Conservation (phyloP, 2,797 vertebrate species). For the Clarias fuscus region DNA sequence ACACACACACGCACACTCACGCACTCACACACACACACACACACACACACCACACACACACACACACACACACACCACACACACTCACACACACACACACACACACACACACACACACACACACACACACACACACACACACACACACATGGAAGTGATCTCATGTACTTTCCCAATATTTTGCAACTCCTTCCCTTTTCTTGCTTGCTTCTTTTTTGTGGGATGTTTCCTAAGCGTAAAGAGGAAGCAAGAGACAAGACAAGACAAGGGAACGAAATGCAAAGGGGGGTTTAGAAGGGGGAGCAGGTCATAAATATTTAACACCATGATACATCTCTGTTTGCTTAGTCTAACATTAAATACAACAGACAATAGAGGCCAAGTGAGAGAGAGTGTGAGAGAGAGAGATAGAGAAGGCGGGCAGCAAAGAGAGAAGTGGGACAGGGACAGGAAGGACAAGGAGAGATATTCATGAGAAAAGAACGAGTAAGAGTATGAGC, state of each 20-base stretch:
- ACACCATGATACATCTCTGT: constrained; percentile 64
- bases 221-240: constrained; percentile 49
- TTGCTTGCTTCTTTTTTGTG: constrained; percentile 43
- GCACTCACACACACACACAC: not conserved
- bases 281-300: constrained; percentile 48
- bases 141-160: constrained; percentile 54
- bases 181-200: constrained; percentile 22
- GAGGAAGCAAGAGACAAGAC: constrained; percentile 55
- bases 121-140: constrained; percentile 7
- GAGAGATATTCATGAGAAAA: not conserved
- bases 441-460: not conserved
- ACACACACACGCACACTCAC: constrained; percentile 2
- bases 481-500: constrained; percentile 8
- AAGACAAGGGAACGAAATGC: constrained; percentile 51
- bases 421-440: not conserved
- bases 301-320: constrained; percentile 71
- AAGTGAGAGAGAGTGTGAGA: constrained; percentile 37
- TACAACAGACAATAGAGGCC: constrained; percentile 55
- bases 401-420: constrained; percentile 40
- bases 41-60: constrained; percentile 8
- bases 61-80: not conserved
- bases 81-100: not conserved
- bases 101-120: not conserved
- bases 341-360: constrained; percentile 60
- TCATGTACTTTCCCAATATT: constrained; percentile 58